A percentile compares a stretch with the other conserved stretches of the same genome.
These are phyloP conservation scores for Caranx ignobilis DNA, from an alignment of 2,113 vertebrate species.

Conservation along the genomic window DNA sequence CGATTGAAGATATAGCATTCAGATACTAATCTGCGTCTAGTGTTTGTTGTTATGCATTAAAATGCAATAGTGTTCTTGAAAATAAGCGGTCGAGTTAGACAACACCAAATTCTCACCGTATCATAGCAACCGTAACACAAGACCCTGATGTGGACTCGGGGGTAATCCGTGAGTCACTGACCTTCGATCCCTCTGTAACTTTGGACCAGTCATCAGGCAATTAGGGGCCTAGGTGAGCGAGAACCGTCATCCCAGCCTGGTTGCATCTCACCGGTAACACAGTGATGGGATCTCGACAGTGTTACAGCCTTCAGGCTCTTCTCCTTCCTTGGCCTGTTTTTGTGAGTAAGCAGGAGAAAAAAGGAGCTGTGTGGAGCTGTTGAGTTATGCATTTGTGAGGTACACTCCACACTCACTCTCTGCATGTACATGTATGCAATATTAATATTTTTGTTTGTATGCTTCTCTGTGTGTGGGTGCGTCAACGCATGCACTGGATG, in stretches of 20 bases:
- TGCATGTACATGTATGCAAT: conserved; percentile 55
- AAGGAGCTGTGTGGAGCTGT: conserved; percentile 17
- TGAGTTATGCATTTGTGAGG: conserved; percentile 37
- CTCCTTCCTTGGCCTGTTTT: conserved; percentile 54
- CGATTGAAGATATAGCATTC: neutral
- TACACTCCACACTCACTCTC: conserved; percentile 38
- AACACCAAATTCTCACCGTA: conserved; percentile 29
- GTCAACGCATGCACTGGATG: conserved; percentile 23
- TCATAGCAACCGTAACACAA: conserved; percentile 57
- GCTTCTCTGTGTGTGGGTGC: conserved; percentile 63
- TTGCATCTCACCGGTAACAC: conserved; percentile 66
- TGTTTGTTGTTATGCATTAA: conserved; percentile 15
- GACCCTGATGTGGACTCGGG: conserved; percentile 62
- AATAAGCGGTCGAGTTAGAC: conserved; percentile 19
- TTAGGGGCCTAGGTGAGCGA: conserved; percentile 78
- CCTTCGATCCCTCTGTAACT: conserved; percentile 72
- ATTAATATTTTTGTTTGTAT: conserved; percentile 55
- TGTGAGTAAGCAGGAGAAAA: conserved; percentile 45
- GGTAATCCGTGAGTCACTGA: conserved; percentile 78
- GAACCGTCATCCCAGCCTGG: conserved; percentile 56
- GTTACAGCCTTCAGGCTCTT: conserved; percentile 69
- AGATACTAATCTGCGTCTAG: neutral
- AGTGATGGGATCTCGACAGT: conserved; percentile 57
- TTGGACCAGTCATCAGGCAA: conserved; percentile 74
- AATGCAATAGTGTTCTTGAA: conserved; percentile 26